Base-by-base conservation (phyloP, 2,888 invertebrate species). In the Limnephilus rhombicus region DNA sequence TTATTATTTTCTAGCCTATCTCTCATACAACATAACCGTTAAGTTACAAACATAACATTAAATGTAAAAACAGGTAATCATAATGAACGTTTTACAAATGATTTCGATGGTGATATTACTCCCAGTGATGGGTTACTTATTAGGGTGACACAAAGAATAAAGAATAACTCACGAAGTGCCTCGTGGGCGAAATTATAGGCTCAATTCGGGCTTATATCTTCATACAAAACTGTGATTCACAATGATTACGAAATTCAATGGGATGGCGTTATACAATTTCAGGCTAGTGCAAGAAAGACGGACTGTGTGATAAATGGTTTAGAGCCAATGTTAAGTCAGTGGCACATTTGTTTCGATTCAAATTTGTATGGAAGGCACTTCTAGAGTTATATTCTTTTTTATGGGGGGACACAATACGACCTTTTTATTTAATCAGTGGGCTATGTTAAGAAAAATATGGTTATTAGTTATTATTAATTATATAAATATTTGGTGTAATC, bases 1-100 rank as follows among this genome's bases (percentile, higher is more conserved):
- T 80, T 90, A 85, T 91, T 45, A 86, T 91, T 91, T 81, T 91
- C 45, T 91, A 87, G 34, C 53, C 83, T 89, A 85, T 80, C 49
- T 85, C 90, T 37, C 68, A 80, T 85, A 86, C 29, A 86, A 49
- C 86, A 24, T 34, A 24, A 24, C 18, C 37, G 15, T 24, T 83
- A 83, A 83, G n/a, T 5, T 41, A 83, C 34, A 83, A 68, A 37
- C 37, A 83, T 37, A 37, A 37, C 18, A 18, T 83, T 83, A 9
- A 37, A 37, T 86, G 49, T 86, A 86, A 86, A 49, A 49, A 86
- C 37, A 37, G 68, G 9, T n/a, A 68, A 68, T 68, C n/a, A 68
- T n/a, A 68, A 68, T 9, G 24, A 68, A 68, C 24, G 68, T n/a
- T n/a, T 68, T n/a, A 68, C 68, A 68, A 68, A 68, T 68, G 24